Percentiles rank a stretch among this genome's conserved stretches.
phyloP scores from a whole-genome alignment of 2,888 invertebrate species.

The Sycophila texana region DNA sequence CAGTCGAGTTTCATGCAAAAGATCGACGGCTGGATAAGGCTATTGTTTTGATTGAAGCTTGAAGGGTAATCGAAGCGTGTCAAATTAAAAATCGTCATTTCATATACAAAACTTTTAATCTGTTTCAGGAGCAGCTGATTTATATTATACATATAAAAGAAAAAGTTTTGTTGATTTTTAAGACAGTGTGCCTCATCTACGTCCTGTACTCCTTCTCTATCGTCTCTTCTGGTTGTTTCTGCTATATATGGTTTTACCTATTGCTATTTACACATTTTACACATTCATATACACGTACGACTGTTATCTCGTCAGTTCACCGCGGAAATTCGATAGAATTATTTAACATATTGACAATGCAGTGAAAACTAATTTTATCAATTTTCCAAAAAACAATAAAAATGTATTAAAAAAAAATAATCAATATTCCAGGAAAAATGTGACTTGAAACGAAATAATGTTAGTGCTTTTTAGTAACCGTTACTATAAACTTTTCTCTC shows the following conservation, averaged over 20 bases:
- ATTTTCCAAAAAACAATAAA: no score
- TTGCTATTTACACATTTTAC: constrained; percentile 47
- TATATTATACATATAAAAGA: constrained; percentile 57
- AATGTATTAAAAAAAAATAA: no score
- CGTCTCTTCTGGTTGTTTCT: constrained; percentile 70
- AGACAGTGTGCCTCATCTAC: constrained; percentile 59
- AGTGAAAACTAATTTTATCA: no score
- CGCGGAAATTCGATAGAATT: no score
- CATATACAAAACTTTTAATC: constrained; percentile 68
- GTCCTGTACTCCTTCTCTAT: constrained; percentile 66
- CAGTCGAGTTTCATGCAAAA: not conserved
- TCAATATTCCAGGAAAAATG: no score
- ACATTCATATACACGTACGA: constrained; percentile 33
- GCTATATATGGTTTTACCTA: constrained; percentile 62
- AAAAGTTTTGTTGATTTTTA: constrained; percentile 51
- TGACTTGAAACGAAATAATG: no score
- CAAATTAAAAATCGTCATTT: constrained; percentile 43
- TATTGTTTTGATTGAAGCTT: not conserved
- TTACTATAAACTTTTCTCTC: no score
- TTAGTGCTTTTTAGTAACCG: no score
- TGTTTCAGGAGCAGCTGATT: constrained; percentile 74
- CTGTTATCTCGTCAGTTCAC: constrained; percentile 36
- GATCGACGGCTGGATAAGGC: not conserved
- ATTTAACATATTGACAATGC: no score
- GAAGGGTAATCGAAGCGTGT: not conserved